Evolutionary conservation across 2,797 vertebrate genomes (phyloP).

Genomic region (Sebastes taczanowskii): DNA sequence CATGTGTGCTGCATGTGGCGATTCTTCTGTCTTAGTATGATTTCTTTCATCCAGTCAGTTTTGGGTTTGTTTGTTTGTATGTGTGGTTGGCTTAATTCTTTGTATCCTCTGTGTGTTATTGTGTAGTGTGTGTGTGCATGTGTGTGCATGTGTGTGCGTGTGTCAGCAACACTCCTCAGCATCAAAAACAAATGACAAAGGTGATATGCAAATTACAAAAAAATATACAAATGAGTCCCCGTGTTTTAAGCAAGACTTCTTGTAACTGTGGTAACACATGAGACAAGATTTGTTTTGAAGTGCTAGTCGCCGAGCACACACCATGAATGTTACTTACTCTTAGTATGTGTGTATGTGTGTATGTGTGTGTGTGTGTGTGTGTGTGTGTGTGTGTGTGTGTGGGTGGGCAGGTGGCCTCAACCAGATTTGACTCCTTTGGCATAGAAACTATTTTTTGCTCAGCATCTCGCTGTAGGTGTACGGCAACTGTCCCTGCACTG

Average conservation of each 20-base stretch:
- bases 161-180: not conserved
- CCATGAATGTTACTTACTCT: not conserved
- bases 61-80: not conserved
- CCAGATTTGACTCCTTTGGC: conserved; percentile 11
- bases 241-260: conserved; percentile 15
- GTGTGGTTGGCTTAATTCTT: not conserved
- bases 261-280: conserved; percentile 21
- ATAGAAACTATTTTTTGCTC: conserved; percentile 45
- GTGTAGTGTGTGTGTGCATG: not conserved
- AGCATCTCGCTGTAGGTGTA: conserved; percentile 19
- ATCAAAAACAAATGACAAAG: conserved; percentile 18
- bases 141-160: not conserved
- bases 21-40: not conserved
- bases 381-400: not conserved
- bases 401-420: not conserved
- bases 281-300: conserved; percentile 4
- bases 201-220: conserved; percentile 30
- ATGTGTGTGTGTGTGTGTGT: too few relatives aligned
- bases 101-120: not conserved
- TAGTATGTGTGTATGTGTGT: not conserved
- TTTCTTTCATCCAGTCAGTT: not conserved
- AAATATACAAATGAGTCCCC: conserved; percentile 27
- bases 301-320: not conserved
- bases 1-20: too few relatives aligned
- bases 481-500: conserved; percentile 23